phyloP scores from a whole-genome alignment of 1,140 invertebrate genomes.

The Drosophila equinoxialis region DNA sequence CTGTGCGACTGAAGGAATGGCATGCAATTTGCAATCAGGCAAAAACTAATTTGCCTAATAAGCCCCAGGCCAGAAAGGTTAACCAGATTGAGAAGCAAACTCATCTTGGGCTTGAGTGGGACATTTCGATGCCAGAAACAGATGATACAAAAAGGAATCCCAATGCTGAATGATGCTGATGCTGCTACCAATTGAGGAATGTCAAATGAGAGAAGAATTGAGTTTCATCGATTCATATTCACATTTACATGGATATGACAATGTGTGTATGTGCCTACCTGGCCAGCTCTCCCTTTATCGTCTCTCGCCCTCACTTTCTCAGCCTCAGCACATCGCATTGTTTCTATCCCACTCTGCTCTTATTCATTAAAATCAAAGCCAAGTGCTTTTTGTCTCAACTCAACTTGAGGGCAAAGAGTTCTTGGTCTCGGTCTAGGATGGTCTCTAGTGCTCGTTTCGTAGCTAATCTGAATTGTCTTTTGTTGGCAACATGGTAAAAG shows the following conservation, averaged over 20 bases:
- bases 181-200: slow-evolving; percentile 54
- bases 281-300: too few relatives aligned
- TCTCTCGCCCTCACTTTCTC: not conserved
- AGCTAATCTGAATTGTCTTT: slow-evolving; percentile 70
- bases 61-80: slow-evolving; percentile 51
- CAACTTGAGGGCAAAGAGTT: slow-evolving; percentile 9
- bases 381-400: slow-evolving; percentile 44
- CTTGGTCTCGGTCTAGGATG: slow-evolving; percentile 23
- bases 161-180: slow-evolving; percentile 26
- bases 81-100: slow-evolving; percentile 49
- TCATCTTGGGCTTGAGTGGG: slow-evolving; percentile 46
- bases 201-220: slow-evolving; percentile 59
- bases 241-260: slow-evolving; percentile 6
- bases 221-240: slow-evolving; percentile 62
- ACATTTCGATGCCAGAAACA: slow-evolving; percentile 60
- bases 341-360: slow-evolving; percentile 26
- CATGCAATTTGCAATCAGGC: slow-evolving; percentile 59
- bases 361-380: slow-evolving; percentile 71
- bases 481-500: slow-evolving; percentile 42
- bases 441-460: slow-evolving; percentile 42
- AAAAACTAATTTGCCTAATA: slow-evolving; percentile 66
- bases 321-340: slow-evolving; percentile 14
- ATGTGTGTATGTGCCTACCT: too few relatives aligned
- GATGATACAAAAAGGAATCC: slow-evolving; percentile 17
- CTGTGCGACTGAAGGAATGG: not conserved